phyloP scores from a whole-genome alignment of 2,888 invertebrate species.

The Phytoseiulus persimilis region DNA sequence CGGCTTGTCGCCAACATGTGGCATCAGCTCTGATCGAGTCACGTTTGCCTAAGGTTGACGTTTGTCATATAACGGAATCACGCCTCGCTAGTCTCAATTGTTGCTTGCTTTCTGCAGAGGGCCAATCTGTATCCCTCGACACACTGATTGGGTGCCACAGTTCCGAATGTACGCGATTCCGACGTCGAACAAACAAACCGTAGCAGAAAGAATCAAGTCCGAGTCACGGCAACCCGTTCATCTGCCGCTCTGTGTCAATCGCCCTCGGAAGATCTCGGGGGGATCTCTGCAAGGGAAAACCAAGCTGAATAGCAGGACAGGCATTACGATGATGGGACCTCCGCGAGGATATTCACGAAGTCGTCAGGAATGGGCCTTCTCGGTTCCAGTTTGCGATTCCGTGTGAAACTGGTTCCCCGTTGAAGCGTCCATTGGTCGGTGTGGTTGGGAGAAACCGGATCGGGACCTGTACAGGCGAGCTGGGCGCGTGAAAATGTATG shows the following conservation, averaged over 20 bases:
- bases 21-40: constrained; percentile 5
- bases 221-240: too few species aligned
- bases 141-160: background rate
- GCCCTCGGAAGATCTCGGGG: too few species aligned
- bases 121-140: background rate
- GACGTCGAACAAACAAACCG: background rate
- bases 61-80: constrained; percentile 5
- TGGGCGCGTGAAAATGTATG: background rate
- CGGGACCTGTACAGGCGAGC: background rate
- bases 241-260: too few species aligned
- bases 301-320: too few species aligned
- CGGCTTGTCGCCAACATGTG: constrained; percentile 5
- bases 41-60: background rate
- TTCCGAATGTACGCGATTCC: background rate
- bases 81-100: constrained; percentile 5
- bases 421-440: background rate
- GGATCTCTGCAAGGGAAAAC: too few species aligned
- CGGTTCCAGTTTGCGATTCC: too few species aligned
- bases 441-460: background rate
- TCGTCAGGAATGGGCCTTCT: too few species aligned
- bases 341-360: too few species aligned
- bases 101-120: background rate
- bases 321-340: too few species aligned
- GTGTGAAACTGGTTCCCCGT: too few species aligned
- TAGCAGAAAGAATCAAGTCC: too few species aligned